Base-by-base conservation (phyloP, 2,888 invertebrate species). In the Panopea generosa region DNA sequence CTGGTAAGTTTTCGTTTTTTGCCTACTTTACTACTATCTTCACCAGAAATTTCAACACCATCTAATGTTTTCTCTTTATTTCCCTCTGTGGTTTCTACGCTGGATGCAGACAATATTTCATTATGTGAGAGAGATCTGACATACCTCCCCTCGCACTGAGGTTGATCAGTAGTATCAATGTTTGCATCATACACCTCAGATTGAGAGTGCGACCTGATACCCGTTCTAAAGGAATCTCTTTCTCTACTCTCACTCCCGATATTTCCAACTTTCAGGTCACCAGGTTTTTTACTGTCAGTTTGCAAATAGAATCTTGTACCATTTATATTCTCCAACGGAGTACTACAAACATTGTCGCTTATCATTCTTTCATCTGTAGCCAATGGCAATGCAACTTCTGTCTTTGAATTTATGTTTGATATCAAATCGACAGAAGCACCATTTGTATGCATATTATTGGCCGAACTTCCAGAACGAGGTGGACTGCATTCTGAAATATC, bases 1-100 rank as follows among this genome's bases (percentile, higher is more conserved):
- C 33, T 33, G 33, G 61, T 50, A 50, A 82, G 52, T 57, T 83
- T 83, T 40, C 78, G 53, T 69, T 84, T 84, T 66, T 52, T 73
- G 0, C 55, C 65, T 1, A 43, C 26, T n/a, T 65, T 55, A 29
- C 45, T 33, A 47, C n/a, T 20, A 43, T 40, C 20, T 22, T 40
- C 24, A 27, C 68, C 62, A 22, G 60, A 20, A 24, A 66, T 65
- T 52, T 53, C 56, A 49, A 24, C 38, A 6, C 11, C 11, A 38
- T 26, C n/a, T n/a, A 33, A 26, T 47, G 47, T 22, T 29, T 66
- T 43, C 0, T 61, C 67, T 1, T 22, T 24, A 24, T 16, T 26
- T 18, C 16, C 40, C 6, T 26, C 50, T 22, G n/a, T 47, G 7
- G 6, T 40, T 2, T 66, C 47, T 11, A 38, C 26, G n/a, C 27